phyloP scores from a whole-genome alignment of 2,888 invertebrate genomes.

The Platypus cylindrus region DNA sequence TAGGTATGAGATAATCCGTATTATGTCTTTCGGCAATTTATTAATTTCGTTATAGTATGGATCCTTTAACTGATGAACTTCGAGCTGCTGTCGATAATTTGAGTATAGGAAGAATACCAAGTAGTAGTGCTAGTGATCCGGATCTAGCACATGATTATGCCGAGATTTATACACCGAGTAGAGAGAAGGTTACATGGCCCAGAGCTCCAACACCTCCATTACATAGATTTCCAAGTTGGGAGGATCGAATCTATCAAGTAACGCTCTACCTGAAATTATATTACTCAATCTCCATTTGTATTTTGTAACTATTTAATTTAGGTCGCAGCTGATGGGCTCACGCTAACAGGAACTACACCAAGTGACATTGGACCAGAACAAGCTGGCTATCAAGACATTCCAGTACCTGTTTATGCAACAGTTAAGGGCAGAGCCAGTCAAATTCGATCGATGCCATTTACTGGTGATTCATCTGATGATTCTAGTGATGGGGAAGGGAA shows the following conservation, averaged over 20 bases:
- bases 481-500: conserved; percentile 82
- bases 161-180: conserved; percentile 85
- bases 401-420: conserved; percentile 90
- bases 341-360: conserved; percentile 32
- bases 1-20: conserved; percentile 12
- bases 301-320: conserved; percentile 10
- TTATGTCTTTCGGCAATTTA: no score
- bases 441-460: conserved; percentile 90
- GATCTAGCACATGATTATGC: conserved; percentile 79
- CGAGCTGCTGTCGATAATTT: conserved; percentile 47
- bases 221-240: conserved; percentile 67
- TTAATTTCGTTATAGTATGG: conserved; percentile 31
- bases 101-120: conserved; percentile 38
- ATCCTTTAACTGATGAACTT: conserved; percentile 47
- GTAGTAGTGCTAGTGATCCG: conserved; percentile 51
- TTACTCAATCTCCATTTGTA: not conserved
- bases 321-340: conserved; percentile 45
- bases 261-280: conserved; percentile 16
- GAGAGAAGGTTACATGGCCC: conserved; percentile 43
- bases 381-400: conserved; percentile 79
- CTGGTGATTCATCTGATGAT: conserved; percentile 88
- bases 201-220: conserved; percentile 76
- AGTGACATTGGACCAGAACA: conserved; percentile 35
- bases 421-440: conserved; percentile 94
- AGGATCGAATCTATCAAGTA: conserved; percentile 91